Percentiles rank a stretch among this genome's conserved stretches.
Conservation (phyloP, 2,888 invertebrate species). For the Euproctis similis region DNA sequence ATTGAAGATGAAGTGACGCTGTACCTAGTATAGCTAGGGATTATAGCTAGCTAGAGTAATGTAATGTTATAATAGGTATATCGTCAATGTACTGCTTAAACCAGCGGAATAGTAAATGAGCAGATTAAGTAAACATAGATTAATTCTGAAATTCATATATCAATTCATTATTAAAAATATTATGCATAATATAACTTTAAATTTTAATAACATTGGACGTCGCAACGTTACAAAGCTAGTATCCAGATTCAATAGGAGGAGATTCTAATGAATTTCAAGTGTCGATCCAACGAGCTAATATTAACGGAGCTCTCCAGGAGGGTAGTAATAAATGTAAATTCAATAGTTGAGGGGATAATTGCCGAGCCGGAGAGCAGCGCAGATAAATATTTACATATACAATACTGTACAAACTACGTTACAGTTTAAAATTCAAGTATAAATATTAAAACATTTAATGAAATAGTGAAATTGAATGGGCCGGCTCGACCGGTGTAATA, state of each 20-base stretch:
- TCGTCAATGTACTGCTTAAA: too few species aligned
- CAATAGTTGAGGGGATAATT: slow-evolving; percentile 55
- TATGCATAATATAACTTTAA: neutral
- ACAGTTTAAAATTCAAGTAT: slow-evolving; percentile 37
- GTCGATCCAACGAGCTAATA: slow-evolving; percentile 58
- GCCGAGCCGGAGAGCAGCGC: slow-evolving; percentile 29
- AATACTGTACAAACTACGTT: slow-evolving; percentile 34
- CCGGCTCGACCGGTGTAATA: too few species aligned
- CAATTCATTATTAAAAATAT: too few species aligned
- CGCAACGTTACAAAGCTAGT: slow-evolving; percentile 6
- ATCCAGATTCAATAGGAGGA: slow-evolving; percentile 16
- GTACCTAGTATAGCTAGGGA: too few species aligned
- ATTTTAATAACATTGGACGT: slow-evolving; percentile 1
- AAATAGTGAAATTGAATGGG: too few species aligned
- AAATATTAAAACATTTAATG: too few species aligned
- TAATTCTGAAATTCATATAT: too few species aligned
- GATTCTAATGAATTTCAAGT: slow-evolving; percentile 45
- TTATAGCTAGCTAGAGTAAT: too few species aligned
- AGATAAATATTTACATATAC: slow-evolving; percentile 55
- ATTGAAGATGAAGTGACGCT: too few species aligned
- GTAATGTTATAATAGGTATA: too few species aligned
- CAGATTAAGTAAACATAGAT: too few species aligned
- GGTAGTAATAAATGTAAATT: slow-evolving; percentile 69
- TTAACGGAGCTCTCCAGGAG: slow-evolving; percentile 59
- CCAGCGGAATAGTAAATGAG: too few species aligned